phyloP scores from a whole-genome alignment of 2,888 invertebrate species.

The Busseola fusca region DNA sequence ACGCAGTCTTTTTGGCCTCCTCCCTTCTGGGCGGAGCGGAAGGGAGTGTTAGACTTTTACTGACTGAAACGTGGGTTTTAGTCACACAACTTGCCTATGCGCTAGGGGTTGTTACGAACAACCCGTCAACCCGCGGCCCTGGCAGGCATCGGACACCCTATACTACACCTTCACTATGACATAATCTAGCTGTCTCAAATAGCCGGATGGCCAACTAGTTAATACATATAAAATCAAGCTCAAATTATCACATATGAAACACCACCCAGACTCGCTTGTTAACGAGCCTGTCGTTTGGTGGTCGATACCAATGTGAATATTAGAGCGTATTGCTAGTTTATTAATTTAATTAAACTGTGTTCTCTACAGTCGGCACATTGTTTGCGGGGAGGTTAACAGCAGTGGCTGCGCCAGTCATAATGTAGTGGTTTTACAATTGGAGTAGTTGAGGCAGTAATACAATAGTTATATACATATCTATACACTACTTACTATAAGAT shows the following conservation, averaged over 20 bases:
- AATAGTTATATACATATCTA: neutral
- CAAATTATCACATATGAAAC: neutral
- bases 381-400: slow-evolving; percentile 21
- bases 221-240: neutral
- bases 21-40: no score
- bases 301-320: slow-evolving; percentile 1
- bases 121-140: no score
- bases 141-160: no score
- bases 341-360: slow-evolving; percentile 46
- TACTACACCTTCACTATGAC: neutral
- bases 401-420: slow-evolving; percentile 14
- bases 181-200: neutral
- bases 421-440: slow-evolving; percentile 11
- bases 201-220: neutral
- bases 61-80: no score
- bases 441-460: neutral
- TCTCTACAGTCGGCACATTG: slow-evolving; percentile 20
- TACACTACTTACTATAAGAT: neutral
- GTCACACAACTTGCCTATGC: no score
- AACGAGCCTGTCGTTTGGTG: slow-evolving; percentile 11
- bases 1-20: no score
- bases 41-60: no score
- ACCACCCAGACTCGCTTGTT: neutral
- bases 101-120: no score
- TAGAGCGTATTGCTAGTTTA: slow-evolving; percentile 25